Base-by-base conservation (phyloP, 2,888 invertebrate species). In the Ischnura elegans region DNA sequence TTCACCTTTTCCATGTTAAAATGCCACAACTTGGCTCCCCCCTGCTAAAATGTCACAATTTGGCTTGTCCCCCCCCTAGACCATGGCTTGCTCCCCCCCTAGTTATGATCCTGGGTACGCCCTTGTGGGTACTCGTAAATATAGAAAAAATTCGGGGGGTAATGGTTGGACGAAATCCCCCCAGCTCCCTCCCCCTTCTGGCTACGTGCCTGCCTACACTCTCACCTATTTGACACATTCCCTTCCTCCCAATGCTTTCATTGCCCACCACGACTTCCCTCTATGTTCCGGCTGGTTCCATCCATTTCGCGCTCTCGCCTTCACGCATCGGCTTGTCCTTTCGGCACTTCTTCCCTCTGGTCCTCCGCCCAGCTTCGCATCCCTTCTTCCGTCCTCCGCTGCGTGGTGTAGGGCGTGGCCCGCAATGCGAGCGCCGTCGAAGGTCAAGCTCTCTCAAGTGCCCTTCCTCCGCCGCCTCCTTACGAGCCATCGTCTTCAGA, bases 331-430 rank as follows among this genome's bases (percentile, higher is more conserved):
- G 45, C 86, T 43, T 46, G 86, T 86, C 86, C 86, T 45, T 86
- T 51, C 2, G 19, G 45, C 29, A 46, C 36, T 45, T 16, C 13
- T 2, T 36, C 42, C 25, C 19, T 21, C 86, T 46, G 86, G 45
- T 46, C 86, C 43, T 86, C 45, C 86, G 86, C 86, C 86, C 86
- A 86, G 25, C 86, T 16, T 36, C 45, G 16, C 85, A 13, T 43
- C 86, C n/a, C 45, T n/a, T 25, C 46, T 5, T 45, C 86, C 86
- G 43, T 86, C 86, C 46, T 45, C n/a, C 46, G 45, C n/a, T n/a
- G 76, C 76, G 76, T 76, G 76, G 76, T 13, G 86, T 45, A 86
- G 86, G 86, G 86, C 46, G 86, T 86, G 86, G 86, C 46, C 46
- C 86, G 86, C 5, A 86, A 42, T 86, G 86, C 86, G 86, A 85